phyloP scores from a whole-genome alignment of 2,113 vertebrate species.

The Arenaria interpres region DNA sequence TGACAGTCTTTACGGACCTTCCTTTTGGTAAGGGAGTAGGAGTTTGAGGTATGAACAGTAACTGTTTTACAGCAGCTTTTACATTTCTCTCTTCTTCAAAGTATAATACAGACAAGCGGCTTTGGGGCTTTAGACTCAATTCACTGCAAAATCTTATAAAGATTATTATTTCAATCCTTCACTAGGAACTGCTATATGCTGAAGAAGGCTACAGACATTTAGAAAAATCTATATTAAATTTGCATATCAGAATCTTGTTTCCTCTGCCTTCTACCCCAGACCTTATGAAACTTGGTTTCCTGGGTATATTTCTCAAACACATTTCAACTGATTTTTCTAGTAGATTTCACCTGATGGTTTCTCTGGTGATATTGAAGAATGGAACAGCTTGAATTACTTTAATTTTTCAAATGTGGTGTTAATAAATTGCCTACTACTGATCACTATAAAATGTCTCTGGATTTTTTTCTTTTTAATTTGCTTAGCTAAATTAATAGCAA shows the following conservation, averaged over 20 bases:
- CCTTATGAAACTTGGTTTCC: neutral
- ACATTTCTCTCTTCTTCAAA: neutral
- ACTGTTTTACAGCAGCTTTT: neutral
- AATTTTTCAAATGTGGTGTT: neutral
- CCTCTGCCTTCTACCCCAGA: neutral
- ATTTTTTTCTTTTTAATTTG: constrained; percentile 36
- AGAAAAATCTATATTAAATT: neutral
- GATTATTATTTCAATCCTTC: neutral
- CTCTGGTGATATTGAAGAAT: neutral
- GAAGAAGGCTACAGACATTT: neutral
- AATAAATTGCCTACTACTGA: neutral
- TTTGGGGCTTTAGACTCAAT: neutral
- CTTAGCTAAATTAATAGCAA: constrained; percentile 7
- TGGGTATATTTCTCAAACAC: neutral
- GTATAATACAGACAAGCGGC: neutral
- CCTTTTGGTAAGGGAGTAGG: neutral
- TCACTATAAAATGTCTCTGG: neutral
- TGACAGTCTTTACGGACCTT: neutral
- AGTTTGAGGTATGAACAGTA: neutral
- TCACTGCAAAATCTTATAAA: neutral
- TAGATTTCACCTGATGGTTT: neutral
- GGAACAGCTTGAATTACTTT: neutral
- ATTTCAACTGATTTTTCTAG: neutral
- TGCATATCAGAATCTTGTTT: neutral
- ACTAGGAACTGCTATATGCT: neutral